A percentile compares a stretch with the other conserved stretches of the same genome.
Evolutionary conservation across 2,113 vertebrate genomes (phyloP).

Genomic region (Spea bombifrons): DNA sequence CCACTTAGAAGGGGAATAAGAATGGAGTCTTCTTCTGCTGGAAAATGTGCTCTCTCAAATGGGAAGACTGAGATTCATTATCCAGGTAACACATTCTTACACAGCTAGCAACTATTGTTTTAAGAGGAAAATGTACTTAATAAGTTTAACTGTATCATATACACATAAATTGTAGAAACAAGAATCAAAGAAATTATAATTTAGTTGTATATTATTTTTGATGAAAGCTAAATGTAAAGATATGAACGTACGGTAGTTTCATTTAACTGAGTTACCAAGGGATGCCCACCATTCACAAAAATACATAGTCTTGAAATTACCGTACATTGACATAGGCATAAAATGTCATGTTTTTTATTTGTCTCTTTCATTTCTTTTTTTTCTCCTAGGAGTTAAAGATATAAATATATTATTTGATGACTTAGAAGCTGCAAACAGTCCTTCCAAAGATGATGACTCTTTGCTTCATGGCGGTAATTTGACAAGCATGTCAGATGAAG

Average conservation of each 20-base stretch:
- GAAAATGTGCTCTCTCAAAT: slow-evolving; percentile 63
- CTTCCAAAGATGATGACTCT: slow-evolving; percentile 85
- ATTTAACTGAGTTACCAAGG: too few relatives aligned
- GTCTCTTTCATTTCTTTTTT: slow-evolving; percentile 27
- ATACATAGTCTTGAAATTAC: too few relatives aligned
- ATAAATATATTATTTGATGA: slow-evolving; percentile 83
- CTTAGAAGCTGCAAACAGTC: slow-evolving; percentile 74
- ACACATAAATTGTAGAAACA: too few relatives aligned
- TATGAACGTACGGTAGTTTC: too few relatives aligned
- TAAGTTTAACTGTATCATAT: not conserved
- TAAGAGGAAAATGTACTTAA: not conserved
- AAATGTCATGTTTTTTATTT: too few relatives aligned
- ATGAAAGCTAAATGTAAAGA: too few relatives aligned
- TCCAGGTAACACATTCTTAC: slow-evolving; percentile 64
- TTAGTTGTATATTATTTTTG: not conserved
- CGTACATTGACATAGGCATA: too few relatives aligned
- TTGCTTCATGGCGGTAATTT: slow-evolving; percentile 78
- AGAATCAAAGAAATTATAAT: too few relatives aligned
- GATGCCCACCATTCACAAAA: too few relatives aligned
- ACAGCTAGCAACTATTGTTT: not conserved
- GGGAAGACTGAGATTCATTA: slow-evolving; percentile 69
- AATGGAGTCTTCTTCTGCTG: slow-evolving; percentile 83
- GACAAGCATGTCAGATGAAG: slow-evolving; percentile 80
- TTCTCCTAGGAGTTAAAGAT: slow-evolving; percentile 76
- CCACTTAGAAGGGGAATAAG: slow-evolving; percentile 68